Conservation (phyloP, 2,888 invertebrate species). For the Serripes groenlandicus region DNA sequence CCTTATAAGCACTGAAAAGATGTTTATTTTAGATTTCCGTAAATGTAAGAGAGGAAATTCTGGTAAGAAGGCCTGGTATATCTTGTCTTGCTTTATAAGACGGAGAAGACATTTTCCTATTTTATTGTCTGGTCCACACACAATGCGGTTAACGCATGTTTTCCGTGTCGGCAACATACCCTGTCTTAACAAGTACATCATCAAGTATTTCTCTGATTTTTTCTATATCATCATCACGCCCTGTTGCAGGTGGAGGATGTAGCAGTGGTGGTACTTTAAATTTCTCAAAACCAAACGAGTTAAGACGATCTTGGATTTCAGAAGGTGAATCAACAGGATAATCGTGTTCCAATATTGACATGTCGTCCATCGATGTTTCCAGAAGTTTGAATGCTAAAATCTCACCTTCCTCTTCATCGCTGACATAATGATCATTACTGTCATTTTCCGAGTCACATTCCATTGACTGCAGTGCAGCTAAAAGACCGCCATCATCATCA, state of each 20-base stretch:
- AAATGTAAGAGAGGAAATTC: constrained; percentile 55
- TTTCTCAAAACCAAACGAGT: too few species aligned
- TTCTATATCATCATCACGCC: constrained; percentile 54
- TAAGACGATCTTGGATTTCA: neutral
- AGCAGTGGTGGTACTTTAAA: too few species aligned
- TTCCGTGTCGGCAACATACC: constrained; percentile 31
- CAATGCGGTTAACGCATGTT: constrained; percentile 26
- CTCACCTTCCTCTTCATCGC: neutral
- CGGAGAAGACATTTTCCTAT: constrained; percentile 42
- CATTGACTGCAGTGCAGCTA: too few species aligned
- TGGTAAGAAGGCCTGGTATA: constrained; percentile 36
- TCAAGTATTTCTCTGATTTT: constrained; percentile 51
- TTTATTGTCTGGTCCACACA: constrained; percentile 57
- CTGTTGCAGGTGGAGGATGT: constrained; percentile 66
- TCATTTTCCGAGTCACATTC: too few species aligned
- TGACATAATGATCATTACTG: neutral
- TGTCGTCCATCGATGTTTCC: constrained; percentile 28
- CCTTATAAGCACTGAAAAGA: constrained; percentile 49
- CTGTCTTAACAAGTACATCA: constrained; percentile 46
- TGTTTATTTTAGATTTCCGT: constrained; percentile 56
- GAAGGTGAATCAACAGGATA: neutral
- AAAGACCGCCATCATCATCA: too few species aligned
- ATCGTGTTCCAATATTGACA: constrained; percentile 30
- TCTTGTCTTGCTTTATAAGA: neutral
- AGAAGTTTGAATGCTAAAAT: neutral